A percentile compares a stretch with the other conserved stretches of the same genome.
Conservation (phyloP, 1,140 invertebrate genomes). For the Caenorhabditis inopinata region DNA sequence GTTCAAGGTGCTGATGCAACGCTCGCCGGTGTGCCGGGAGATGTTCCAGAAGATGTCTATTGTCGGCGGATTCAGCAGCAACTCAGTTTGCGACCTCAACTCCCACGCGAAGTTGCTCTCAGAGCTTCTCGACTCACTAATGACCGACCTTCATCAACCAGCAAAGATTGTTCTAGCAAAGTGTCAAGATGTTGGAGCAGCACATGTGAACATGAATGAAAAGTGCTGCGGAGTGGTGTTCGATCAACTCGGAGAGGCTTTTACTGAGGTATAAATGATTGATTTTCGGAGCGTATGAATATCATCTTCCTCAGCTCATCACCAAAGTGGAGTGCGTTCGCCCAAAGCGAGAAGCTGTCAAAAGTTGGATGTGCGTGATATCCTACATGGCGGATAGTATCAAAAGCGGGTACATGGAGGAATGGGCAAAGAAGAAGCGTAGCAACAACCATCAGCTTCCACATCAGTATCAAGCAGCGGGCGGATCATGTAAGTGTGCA, state of each 20-base stretch:
- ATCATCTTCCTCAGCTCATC: slow-evolving; percentile 8
- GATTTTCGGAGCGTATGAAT: too few relatives aligned
- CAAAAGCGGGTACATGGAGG: slow-evolving; percentile 50
- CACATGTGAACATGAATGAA: slow-evolving; percentile 43
- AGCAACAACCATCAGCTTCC: slow-evolving; percentile 9
- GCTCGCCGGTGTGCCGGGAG: slow-evolving; percentile 34
- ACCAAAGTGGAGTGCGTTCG: slow-evolving; percentile 47
- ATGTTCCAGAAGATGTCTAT: slow-evolving; percentile 54
- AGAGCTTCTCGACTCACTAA: slow-evolving; percentile 37
- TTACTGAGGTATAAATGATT: slow-evolving; percentile 39
- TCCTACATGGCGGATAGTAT: slow-evolving; percentile 44
- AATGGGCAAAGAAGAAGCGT: slow-evolving; percentile 29
- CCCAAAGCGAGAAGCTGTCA: slow-evolving; percentile 42
- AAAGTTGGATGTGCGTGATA: slow-evolving; percentile 50
- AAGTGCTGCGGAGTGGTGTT: slow-evolving; percentile 43
- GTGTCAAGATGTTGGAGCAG: slow-evolving; percentile 47
- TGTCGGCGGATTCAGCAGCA: slow-evolving; percentile 45
- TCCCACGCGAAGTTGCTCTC: slow-evolving; percentile 36
- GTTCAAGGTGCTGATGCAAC: slow-evolving; percentile 34
- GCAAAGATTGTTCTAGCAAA: slow-evolving; percentile 40
- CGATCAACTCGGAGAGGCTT: slow-evolving; percentile 41
- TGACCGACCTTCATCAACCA: slow-evolving; percentile 43
- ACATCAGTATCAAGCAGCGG: not conserved
- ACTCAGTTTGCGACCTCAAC: slow-evolving; percentile 45
- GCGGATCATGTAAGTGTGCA: not conserved